Evolutionary conservation across 2,888 invertebrate species (phyloP).

Genomic region (Fabriciana adippe): DNA sequence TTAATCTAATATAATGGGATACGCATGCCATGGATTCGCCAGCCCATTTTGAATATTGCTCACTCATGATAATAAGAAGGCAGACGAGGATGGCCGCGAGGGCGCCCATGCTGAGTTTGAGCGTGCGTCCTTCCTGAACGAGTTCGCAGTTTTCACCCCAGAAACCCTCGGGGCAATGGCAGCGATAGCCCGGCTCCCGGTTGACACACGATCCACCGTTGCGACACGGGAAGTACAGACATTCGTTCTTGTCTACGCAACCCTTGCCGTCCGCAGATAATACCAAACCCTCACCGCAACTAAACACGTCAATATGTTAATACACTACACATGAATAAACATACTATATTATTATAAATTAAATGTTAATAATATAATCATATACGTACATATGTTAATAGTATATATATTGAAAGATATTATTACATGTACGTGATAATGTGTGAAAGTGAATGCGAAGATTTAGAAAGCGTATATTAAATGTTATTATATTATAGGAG

Average conservation of each 20-base stretch:
- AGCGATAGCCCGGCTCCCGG: constrained; percentile 93
- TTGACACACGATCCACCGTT: constrained; percentile 97
- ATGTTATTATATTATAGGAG: constrained; percentile 21
- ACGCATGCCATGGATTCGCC: constrained; percentile 19
- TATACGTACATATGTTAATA: constrained; percentile 33
- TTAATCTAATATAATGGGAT: background rate
- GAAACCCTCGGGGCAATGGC: constrained; percentile 95
- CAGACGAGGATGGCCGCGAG: constrained; percentile 98
- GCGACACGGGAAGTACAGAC: constrained; percentile 95
- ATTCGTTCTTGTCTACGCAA: constrained; percentile 97
- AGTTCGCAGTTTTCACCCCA: constrained; percentile 97
- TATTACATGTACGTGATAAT: constrained; percentile 15
- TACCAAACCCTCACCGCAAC: constrained; percentile 96
- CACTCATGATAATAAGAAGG: constrained; percentile 97
- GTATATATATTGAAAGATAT: constrained; percentile 6
- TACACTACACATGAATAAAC: constrained; percentile 42
- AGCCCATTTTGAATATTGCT: constrained; percentile 73
- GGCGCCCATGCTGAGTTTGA: constrained; percentile 98
- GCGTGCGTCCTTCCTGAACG: constrained; percentile 95
- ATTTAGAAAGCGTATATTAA: constrained; percentile 25
- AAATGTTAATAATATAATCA: constrained; percentile 32
- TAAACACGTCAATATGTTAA: constrained; percentile 76
- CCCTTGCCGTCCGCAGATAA: constrained; percentile 95
- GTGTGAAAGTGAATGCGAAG: constrained; percentile 29
- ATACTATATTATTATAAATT: constrained; percentile 30